phyloP scores from a whole-genome alignment of 2,888 invertebrate species.

The Fissipunctia ypsillon region DNA sequence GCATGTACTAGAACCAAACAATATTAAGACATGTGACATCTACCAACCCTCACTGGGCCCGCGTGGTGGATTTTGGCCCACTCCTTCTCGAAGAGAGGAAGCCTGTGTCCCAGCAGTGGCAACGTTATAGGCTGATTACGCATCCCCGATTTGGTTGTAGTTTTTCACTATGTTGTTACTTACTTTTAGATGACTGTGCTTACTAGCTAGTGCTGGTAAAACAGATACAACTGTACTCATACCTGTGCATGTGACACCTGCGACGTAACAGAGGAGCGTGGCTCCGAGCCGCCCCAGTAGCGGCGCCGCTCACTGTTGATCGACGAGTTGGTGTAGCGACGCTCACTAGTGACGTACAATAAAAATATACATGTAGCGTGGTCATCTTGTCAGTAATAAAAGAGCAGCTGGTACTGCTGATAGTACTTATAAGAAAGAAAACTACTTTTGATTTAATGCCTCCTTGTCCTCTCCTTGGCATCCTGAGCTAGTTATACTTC shows the following conservation, averaged over 20 bases:
- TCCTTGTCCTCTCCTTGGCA: background rate
- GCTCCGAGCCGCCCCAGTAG: slow-evolving; percentile 86
- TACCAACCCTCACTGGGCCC: no score
- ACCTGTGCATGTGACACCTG: slow-evolving; percentile 86
- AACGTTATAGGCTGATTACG: no score
- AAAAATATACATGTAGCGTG: background rate
- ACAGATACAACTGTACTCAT: background rate
- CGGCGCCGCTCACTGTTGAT: slow-evolving; percentile 87
- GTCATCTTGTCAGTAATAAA: background rate
- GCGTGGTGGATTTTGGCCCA: no score
- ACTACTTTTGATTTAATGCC: background rate
- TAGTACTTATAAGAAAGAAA: background rate
- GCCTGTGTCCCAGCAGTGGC: no score
- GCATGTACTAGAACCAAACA: no score
- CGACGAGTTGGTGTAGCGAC: slow-evolving; percentile 86
- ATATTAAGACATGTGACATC: no score
- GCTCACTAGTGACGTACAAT: slow-evolving; percentile 72
- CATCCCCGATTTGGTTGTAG: background rate
- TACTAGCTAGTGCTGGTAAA: background rate
- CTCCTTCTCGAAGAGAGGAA: no score
- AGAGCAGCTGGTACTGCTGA: background rate
- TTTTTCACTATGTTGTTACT: background rate
- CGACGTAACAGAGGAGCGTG: slow-evolving; percentile 86
- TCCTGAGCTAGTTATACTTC: background rate
- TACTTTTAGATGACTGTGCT: background rate